Base-by-base conservation (phyloP, 2,113 vertebrate species). In the Andinoacara biseriatus region DNA sequence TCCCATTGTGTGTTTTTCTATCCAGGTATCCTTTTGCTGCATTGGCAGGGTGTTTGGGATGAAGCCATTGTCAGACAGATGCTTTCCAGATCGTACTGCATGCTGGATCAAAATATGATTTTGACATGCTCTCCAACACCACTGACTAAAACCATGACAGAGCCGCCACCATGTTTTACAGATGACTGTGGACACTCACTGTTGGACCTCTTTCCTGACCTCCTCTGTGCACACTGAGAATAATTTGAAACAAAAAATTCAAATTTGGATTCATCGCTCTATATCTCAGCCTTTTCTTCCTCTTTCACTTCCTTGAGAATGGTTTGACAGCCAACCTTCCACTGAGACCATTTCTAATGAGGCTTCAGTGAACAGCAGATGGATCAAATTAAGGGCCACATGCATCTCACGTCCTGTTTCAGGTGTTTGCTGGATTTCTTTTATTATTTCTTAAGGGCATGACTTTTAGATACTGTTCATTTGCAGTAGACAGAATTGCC, bases 311-410 rank as follows among this genome's bases (percentile, higher is more conserved):
- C 1, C 35, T 67, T 67, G 40, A 24, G 8, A 67, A 67, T 0
- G 0, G 38, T n/a, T 67, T 67, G 17, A 46, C 24, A 1, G 62
- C 62, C 22, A 67, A 17, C 0, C 4, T 46, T 67, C 38, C 3
- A 26, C 2, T 2, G 14, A 67, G 14, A 9, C 14, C 0, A 65
- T 65, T 67, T 67, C 15, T 0, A 0, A 26, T 18, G 22, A 67
- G 62, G 38, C 22, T 0, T 67, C 62, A 18, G 22, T 67, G 40
- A 67, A 67, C 14, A 67, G 40, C 26, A 26, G 40, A 67, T 67
- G 0, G 9, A 67, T 67, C 14, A 67, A 18, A 22, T 26, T 38
- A 46, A 26, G 63, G 17, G 10, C 14, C 63, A 67, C 38, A 40
- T 46, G 14, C 8, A 26, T 65, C n/a, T 65, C 62, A 15, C n/a